phyloP scores from a whole-genome alignment of 1,140 invertebrate genomes.

The Notospermus geniculatus region DNA sequence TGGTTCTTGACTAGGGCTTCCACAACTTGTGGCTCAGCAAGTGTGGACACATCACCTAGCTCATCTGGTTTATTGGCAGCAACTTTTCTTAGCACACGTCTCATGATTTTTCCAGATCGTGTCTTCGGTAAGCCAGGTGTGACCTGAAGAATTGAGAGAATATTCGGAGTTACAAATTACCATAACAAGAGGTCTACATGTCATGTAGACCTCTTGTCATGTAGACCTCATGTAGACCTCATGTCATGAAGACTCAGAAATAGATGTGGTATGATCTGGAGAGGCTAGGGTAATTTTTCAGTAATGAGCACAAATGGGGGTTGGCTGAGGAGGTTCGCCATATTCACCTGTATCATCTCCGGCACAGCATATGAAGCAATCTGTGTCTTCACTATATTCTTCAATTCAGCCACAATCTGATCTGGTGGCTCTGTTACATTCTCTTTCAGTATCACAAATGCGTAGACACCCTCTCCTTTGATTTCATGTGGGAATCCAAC shows the following conservation, averaged over 20 bases:
- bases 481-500: constrained; percentile 59
- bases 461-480: constrained; percentile 59
- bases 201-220: background rate
- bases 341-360: constrained; percentile 48
- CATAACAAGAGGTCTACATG: background rate
- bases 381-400: constrained; percentile 31
- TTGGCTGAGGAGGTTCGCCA: too few relatives aligned
- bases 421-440: constrained; percentile 19
- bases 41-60: constrained; percentile 88
- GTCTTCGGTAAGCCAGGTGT: constrained; percentile 54
- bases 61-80: constrained; percentile 59
- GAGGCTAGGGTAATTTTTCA: constrained; percentile 4
- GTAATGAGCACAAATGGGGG: background rate
- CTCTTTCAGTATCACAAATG: constrained; percentile 54
- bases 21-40: constrained; percentile 84
- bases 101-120: constrained; percentile 59
- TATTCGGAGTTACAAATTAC: too few relatives aligned
- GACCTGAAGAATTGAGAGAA: constrained; percentile 33
- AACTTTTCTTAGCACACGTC: constrained; percentile 56
- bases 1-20: constrained; percentile 39
- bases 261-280: constrained; percentile 10
- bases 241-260: too few relatives aligned
- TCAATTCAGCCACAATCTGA: constrained; percentile 37
- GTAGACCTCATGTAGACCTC: background rate
- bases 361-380: constrained; percentile 54